A percentile compares a stretch with the other conserved stretches of the same genome.
phyloP scores from a whole-genome alignment of 2,113 vertebrate genomes.

The Tinamus guttatus region DNA sequence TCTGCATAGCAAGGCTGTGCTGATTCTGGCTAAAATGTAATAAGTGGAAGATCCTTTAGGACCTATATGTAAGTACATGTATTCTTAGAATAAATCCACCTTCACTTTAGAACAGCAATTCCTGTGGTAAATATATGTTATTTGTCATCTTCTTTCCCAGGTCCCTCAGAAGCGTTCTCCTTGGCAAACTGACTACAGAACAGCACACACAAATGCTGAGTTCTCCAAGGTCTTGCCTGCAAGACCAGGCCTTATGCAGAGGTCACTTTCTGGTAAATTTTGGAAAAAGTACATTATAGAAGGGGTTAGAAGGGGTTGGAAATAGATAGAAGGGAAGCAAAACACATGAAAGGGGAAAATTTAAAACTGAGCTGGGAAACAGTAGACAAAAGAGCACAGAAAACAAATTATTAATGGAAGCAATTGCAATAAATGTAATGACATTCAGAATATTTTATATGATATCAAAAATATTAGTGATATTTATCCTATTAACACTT shows the following conservation, averaged over 20 bases:
- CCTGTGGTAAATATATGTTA: constrained; percentile 16
- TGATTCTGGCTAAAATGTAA: not conserved
- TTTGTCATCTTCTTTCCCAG: constrained; percentile 17
- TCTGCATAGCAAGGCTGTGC: not conserved
- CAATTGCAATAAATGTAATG: not conserved
- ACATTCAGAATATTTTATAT: not conserved
- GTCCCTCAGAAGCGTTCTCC: not conserved
- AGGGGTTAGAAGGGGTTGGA: not conserved
- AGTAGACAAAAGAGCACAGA: not conserved
- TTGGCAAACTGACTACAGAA: not conserved
- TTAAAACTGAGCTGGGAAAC: not conserved
- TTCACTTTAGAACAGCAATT: not conserved
- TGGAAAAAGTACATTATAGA: not conserved
- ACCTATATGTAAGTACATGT: not conserved
- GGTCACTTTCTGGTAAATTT: not conserved
- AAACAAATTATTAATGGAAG: not conserved
- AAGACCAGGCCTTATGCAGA: not conserved
- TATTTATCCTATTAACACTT: not conserved
- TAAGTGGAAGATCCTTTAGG: constrained; percentile 29
- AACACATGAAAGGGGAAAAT: not conserved
- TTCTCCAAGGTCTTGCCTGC: not conserved
- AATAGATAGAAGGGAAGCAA: not conserved
- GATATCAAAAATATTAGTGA: not conserved
- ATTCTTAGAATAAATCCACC: not conserved
- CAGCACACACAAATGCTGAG: fast-evolving